A percentile compares a stretch with the other conserved stretches of the same genome.
Evolutionary conservation across 2,888 invertebrate species (phyloP).

Genomic region (Itoplectis maculator): DNA sequence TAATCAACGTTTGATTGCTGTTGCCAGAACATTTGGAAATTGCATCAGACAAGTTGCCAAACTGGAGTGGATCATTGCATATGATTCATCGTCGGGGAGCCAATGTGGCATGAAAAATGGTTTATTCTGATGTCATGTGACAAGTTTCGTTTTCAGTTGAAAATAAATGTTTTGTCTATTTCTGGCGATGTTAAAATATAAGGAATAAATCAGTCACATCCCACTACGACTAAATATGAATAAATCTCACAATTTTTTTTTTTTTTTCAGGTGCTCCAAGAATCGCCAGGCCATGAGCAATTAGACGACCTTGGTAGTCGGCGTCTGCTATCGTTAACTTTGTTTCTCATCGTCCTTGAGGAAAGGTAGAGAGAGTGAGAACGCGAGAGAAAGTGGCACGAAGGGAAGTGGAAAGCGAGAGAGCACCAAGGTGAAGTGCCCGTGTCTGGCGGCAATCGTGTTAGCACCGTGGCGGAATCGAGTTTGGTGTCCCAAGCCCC

Average conservation of each 20-base stretch:
- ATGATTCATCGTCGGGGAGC: not conserved
- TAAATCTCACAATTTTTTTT: slow-evolving; percentile 37
- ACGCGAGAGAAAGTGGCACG: slow-evolving; percentile 47
- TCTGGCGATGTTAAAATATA: not conserved
- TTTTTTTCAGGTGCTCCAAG: slow-evolving; percentile 5
- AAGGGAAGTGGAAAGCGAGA: not conserved
- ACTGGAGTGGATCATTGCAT: not conserved
- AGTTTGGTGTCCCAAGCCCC: slow-evolving; percentile 64
- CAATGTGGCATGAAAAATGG: no score
- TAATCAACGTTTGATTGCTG: slow-evolving; percentile 15
- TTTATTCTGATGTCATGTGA: no score
- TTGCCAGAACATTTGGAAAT: not conserved
- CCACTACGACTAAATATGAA: slow-evolving; percentile 34
- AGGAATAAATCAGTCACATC: slow-evolving; percentile 2
- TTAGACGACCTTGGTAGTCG: slow-evolving; percentile 52
- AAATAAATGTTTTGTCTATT: not conserved
- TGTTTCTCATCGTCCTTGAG: slow-evolving; percentile 58
- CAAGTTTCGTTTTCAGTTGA: no score
- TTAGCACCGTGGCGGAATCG: slow-evolving; percentile 66
- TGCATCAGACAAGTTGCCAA: not conserved
- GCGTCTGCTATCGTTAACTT: slow-evolving; percentile 66
- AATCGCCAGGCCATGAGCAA: slow-evolving; percentile 49
- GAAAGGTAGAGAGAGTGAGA: slow-evolving; percentile 41
- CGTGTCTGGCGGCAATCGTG: slow-evolving; percentile 67
- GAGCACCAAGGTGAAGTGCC: slow-evolving; percentile 62